phyloP scores from a whole-genome alignment of 2,888 invertebrate species.

The Euzophera pinguis region DNA sequence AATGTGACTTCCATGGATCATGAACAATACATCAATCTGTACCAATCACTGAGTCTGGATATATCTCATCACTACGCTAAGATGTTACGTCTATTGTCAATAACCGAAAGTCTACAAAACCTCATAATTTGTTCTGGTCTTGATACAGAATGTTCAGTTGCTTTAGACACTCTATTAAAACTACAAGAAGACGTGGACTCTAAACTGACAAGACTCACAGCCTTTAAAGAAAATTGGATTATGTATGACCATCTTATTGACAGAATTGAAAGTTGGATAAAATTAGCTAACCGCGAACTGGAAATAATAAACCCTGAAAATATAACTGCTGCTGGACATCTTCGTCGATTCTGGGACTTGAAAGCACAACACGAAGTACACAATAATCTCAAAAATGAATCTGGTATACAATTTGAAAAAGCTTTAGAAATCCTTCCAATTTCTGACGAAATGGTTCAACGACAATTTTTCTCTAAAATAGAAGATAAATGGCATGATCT shows the following conservation, averaged over 20 bases:
- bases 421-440: slow-evolving; percentile 88
- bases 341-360: slow-evolving; percentile 92
- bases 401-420: slow-evolving; percentile 86
- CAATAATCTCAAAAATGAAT: slow-evolving; percentile 87
- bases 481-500: slow-evolving; percentile 88
- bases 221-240: slow-evolving; percentile 89
- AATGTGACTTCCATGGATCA: slow-evolving; percentile 91
- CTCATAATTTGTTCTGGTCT: slow-evolving; percentile 87
- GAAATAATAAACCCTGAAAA: slow-evolving; percentile 83
- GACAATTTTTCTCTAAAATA: slow-evolving; percentile 88
- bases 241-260: slow-evolving; percentile 86
- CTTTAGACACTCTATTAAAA: slow-evolving; percentile 85
- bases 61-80: slow-evolving; percentile 90
- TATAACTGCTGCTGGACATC: slow-evolving; percentile 83
- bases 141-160: slow-evolving; percentile 86
- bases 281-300: slow-evolving; percentile 85
- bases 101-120: slow-evolving; percentile 86
- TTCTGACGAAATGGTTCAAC: slow-evolving; percentile 90
- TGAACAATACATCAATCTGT: slow-evolving; percentile 90
- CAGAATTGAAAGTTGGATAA: slow-evolving; percentile 88
- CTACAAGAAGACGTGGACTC: slow-evolving; percentile 88
- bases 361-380: slow-evolving; percentile 93
- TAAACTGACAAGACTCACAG: slow-evolving; percentile 84
- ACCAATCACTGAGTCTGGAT: slow-evolving; percentile 89
- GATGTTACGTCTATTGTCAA: slow-evolving; percentile 84